Conservation (phyloP, 2,888 invertebrate genomes). For the Parnassius mnemosyne region DNA sequence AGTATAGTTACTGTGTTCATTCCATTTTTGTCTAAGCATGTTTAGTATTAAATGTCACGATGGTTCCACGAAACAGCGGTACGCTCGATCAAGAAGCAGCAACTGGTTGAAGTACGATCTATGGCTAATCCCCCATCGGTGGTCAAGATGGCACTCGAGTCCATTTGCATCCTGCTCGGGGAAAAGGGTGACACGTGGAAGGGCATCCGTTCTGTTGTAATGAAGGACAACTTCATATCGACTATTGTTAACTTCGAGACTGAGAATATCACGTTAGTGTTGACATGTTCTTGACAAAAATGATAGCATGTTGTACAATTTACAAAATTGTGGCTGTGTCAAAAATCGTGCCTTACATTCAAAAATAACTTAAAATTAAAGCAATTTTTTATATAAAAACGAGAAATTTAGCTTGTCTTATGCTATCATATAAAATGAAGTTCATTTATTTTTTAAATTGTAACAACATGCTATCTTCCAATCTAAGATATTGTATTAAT, state of each 20-base stretch:
- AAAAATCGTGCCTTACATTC: neutral
- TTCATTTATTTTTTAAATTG: conserved; percentile 15
- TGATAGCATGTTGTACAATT: conserved; percentile 38
- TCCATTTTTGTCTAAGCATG: conserved; percentile 4
- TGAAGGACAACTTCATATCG: conserved; percentile 97
- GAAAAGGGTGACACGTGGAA: conserved; percentile 97
- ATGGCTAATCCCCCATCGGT: conserved; percentile 96
- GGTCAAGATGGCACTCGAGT: conserved; percentile 96
- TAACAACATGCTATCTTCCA: conserved; percentile 23
- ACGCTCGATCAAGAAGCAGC: conserved; percentile 97
- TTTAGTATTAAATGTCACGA: conserved; percentile 21
- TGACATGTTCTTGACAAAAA: conserved; percentile 34
- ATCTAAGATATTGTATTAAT: conserved; percentile 12
- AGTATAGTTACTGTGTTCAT: too few relatives aligned
- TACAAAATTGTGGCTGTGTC: neutral
- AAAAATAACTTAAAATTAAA: too few relatives aligned
- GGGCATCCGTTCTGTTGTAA: conserved; percentile 92
- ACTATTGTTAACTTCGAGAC: conserved; percentile 97
- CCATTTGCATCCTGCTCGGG: conserved; percentile 95
- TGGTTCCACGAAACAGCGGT: conserved; percentile 83
- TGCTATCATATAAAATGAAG: too few relatives aligned
- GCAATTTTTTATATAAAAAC: too few relatives aligned
- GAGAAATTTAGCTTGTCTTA: too few relatives aligned
- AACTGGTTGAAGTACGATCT: conserved; percentile 95
- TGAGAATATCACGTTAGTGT: conserved; percentile 93